These are phyloP conservation scores for Otus sunia DNA, from an alignment of 2,113 vertebrate genomes.

Conservation along the genomic window DNA sequence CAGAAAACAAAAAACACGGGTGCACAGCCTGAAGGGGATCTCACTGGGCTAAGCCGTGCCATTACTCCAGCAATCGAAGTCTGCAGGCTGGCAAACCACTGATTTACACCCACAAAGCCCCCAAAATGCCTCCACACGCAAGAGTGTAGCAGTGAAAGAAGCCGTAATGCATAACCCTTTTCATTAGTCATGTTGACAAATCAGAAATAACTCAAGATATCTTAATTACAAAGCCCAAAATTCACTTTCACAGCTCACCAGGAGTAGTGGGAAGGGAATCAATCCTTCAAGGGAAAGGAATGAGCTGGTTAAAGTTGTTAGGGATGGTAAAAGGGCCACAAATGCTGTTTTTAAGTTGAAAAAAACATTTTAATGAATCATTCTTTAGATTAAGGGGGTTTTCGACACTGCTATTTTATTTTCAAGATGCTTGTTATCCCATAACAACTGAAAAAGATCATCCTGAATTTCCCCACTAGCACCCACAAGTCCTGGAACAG, in stretches of 20 bases:
- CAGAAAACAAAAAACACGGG: not conserved
- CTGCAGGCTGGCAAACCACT: not conserved
- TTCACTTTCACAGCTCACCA: not conserved
- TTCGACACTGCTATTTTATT: not conserved
- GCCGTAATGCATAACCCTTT: not conserved
- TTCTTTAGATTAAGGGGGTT: not conserved
- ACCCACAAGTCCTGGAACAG: not conserved
- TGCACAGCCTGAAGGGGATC: not conserved
- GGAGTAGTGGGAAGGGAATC: not conserved
- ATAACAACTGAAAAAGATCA: not conserved
- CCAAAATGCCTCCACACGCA: not conserved
- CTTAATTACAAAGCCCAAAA: slow-evolving; percentile 32
- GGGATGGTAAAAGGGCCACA: not conserved
- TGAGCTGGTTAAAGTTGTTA: not conserved
- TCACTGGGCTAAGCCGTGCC: not conserved
- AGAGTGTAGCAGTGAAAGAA: not conserved
- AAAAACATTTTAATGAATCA: not conserved
- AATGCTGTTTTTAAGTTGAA: not conserved
- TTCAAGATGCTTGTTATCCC: not conserved
- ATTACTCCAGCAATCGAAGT: not conserved
- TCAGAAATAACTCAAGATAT: not conserved
- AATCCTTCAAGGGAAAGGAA: not conserved
- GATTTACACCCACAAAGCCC: not conserved
- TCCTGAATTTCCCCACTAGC: not conserved
- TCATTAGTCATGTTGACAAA: slow-evolving; percentile 35